phyloP scores from a whole-genome alignment of 2,888 invertebrate species.

The Torymus tubicola region DNA sequence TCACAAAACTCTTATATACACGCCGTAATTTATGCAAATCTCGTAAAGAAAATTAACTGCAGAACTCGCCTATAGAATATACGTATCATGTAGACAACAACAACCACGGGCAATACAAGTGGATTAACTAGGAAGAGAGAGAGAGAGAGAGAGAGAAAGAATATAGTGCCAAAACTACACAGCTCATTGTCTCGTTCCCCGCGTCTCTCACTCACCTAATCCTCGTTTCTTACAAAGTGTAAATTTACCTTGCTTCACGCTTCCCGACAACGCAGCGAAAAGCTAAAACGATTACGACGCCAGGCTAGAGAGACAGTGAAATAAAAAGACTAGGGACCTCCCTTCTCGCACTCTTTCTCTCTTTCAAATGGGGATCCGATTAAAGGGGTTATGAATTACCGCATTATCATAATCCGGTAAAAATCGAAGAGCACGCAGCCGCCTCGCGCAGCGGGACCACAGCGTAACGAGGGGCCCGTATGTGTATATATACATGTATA shows the following conservation, averaged over 20 bases:
- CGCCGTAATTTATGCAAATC: no score
- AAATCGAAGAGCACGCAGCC: conserved; percentile 21
- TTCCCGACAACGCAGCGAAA: conserved; percentile 36
- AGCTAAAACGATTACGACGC: conserved; percentile 51
- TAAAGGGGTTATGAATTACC: conserved; percentile 54
- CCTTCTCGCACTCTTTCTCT: conserved; percentile 4
- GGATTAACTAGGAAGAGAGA: no score
- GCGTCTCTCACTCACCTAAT: neutral
- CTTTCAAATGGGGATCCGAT: conserved; percentile 50
- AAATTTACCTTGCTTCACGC: conserved; percentile 51
- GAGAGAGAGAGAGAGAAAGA: no score
- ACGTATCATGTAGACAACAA: no score
- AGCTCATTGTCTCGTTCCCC: no score
- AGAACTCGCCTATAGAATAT: no score
- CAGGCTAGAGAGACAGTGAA: no score
- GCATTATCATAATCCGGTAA: conserved; percentile 54
- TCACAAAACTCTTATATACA: neutral
- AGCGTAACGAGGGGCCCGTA: conserved; percentile 32
- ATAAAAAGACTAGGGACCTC: neutral
- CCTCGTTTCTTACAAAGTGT: conserved; percentile 28
- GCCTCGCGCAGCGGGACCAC: conserved; percentile 35
- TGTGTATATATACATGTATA: no score
- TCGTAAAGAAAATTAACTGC: no score
- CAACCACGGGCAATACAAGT: no score
- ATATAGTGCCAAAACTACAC: no score